Evolutionary conservation across 2,113 vertebrate species (phyloP).

Genomic region (Apteryx mantelli): DNA sequence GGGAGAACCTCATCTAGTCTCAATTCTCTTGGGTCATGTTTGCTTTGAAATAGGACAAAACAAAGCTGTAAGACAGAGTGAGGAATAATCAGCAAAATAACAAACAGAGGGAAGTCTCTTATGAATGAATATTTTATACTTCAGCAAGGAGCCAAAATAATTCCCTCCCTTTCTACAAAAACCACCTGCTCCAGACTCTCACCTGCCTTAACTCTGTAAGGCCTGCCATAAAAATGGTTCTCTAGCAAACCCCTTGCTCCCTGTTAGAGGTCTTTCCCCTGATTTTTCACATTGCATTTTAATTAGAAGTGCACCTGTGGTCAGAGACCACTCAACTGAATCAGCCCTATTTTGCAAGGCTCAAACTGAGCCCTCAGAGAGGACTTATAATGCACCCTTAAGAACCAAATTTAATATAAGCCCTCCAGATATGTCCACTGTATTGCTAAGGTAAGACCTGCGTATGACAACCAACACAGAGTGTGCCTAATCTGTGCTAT

Average conservation of each 20-base stretch:
- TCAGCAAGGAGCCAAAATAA: neutral
- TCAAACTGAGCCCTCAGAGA: neutral
- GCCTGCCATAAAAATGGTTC: neutral
- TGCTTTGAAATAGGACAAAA: neutral
- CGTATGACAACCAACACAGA: neutral
- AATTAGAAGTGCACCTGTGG: neutral
- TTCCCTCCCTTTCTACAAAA: neutral
- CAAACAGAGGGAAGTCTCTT: neutral
- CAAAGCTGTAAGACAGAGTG: neutral
- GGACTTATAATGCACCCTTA: neutral
- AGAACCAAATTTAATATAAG: neutral
- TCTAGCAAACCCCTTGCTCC: neutral
- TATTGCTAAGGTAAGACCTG: neutral
- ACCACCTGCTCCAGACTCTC: neutral
- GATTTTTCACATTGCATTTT: neutral
- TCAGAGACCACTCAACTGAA: neutral
- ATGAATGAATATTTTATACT: neutral
- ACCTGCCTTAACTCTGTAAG: neutral
- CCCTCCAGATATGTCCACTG: neutral
- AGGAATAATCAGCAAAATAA: neutral
- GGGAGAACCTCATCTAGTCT: neutral
- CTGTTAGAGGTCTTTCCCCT: neutral
- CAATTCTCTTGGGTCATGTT: neutral
- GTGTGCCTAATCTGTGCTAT: neutral
- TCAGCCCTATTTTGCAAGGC: neutral